Percentiles rank a stretch among this genome's conserved stretches.
Conservation (phyloP, 2,888 invertebrate genomes). For the Spilarctia lutea region DNA sequence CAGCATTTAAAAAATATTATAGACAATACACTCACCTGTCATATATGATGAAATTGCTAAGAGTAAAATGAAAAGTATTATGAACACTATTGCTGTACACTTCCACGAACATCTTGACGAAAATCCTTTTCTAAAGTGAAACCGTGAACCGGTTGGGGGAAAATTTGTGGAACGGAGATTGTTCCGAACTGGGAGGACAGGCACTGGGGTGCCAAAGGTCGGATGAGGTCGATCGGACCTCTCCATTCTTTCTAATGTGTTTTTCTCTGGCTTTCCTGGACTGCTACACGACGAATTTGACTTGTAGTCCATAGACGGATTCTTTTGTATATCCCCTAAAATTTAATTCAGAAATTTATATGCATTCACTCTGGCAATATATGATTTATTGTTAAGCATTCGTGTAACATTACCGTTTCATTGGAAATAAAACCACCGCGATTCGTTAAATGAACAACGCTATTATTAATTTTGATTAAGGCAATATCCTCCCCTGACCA, state of each 20-base stretch:
- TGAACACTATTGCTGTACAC: constrained; percentile 95
- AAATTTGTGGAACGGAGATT: constrained; percentile 91
- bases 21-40: constrained; percentile 88
- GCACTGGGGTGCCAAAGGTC: constrained; percentile 89
- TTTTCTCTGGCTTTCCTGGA: constrained; percentile 88
- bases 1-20: background rate
- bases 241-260: constrained; percentile 83
- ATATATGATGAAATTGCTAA: constrained; percentile 94
- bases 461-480: constrained; percentile 26
- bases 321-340: constrained; percentile 94
- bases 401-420: constrained; percentile 5
- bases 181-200: constrained; percentile 92
- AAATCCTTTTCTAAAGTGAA: constrained; percentile 95
- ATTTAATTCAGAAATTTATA: constrained; percentile 41
- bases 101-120: constrained; percentile 96
- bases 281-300: constrained; percentile 95
- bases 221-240: constrained; percentile 88
- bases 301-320: constrained; percentile 95
- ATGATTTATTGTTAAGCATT: background rate
- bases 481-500: constrained; percentile 22
- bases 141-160: constrained; percentile 90
- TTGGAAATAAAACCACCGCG: constrained; percentile 8
- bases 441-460: constrained; percentile 15
- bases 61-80: constrained; percentile 93
- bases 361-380: background rate